phyloP scores from a whole-genome alignment of 2,888 invertebrate species.

The Mechanitis mazaeus region DNA sequence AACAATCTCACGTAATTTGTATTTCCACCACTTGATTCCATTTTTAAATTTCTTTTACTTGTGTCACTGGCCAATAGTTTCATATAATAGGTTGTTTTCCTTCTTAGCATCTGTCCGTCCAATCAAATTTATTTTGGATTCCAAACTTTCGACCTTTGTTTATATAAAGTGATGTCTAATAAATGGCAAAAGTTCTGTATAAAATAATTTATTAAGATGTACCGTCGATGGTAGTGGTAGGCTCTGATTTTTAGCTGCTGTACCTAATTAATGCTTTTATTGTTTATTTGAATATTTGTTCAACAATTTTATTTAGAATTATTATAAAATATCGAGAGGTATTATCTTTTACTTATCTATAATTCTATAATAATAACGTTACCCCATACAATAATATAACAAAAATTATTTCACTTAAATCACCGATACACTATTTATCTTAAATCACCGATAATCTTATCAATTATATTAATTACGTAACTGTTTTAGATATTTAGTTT shows the following conservation, averaged over 20 bases:
- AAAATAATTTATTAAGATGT: slow-evolving; percentile 61
- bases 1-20: slow-evolving; percentile 64
- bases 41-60: slow-evolving; percentile 26
- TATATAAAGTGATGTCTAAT: slow-evolving; percentile 56
- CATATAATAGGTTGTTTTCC: slow-evolving; percentile 33
- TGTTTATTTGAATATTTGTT: slow-evolving; percentile 21
- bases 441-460: not conserved
- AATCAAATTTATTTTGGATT: slow-evolving; percentile 44
- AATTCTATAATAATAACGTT: not conserved
- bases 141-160: slow-evolving; percentile 31
- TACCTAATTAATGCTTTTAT: slow-evolving; percentile 53
- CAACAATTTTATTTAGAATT: slow-evolving; percentile 16
- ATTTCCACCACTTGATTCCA: slow-evolving; percentile 25
- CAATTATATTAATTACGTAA: not conserved
- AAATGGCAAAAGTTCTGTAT: slow-evolving; percentile 51
- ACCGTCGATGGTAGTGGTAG: slow-evolving; percentile 58
- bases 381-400: not conserved
- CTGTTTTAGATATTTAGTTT: not conserved
- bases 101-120: slow-evolving; percentile 68
- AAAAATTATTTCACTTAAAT: not conserved
- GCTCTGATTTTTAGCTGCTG: slow-evolving; percentile 57
- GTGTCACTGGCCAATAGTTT: slow-evolving; percentile 30
- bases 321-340: not conserved
- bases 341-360: not conserved
- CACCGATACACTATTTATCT: too few species aligned